These are phyloP conservation scores for Zaprionus nigranus DNA, from an alignment of 1,140 invertebrate species.

Conservation along the genomic window DNA sequence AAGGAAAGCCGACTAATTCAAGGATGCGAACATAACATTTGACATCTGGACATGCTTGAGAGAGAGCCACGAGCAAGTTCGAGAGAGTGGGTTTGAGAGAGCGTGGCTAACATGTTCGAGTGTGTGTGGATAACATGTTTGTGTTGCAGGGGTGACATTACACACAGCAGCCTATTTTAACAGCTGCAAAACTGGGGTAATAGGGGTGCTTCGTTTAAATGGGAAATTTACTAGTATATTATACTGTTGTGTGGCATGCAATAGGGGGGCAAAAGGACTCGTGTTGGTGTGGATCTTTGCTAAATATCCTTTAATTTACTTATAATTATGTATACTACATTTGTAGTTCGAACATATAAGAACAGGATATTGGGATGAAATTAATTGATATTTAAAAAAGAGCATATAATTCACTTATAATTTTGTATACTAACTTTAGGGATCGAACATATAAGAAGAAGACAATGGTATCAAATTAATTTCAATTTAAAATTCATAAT, in stretches of 20 bases:
- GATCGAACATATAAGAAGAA: no score
- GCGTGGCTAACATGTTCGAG: slow-evolving; percentile 11
- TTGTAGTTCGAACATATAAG: no score
- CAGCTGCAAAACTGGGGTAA: not conserved
- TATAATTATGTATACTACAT: not conserved
- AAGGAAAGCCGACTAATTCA: slow-evolving; percentile 13
- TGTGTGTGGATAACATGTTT: slow-evolving; percentile 2
- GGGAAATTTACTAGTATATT: not conserved
- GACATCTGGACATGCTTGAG: slow-evolving; percentile 27
- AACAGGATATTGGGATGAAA: no score
- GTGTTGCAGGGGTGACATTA: slow-evolving; percentile 25
- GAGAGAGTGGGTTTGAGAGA: slow-evolving; percentile 15
- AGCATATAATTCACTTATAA: no score
- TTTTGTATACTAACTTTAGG: no score
- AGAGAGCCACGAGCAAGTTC: slow-evolving; percentile 6
- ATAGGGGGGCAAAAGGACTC: not conserved
- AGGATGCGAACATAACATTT: slow-evolving; percentile 26
- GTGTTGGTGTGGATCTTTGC: not conserved
- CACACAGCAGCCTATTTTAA: not conserved
- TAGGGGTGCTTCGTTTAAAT: not conserved
- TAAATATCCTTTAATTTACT: not conserved
- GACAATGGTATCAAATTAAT: no score
- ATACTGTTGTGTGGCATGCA: not conserved
- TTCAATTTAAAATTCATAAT: no score
- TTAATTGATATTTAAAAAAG: no score